Percentiles rank a stretch among this genome's conserved stretches.
phyloP scores from a whole-genome alignment of 2,113 vertebrate species.

The Sminthopsis crassicaudata region DNA sequence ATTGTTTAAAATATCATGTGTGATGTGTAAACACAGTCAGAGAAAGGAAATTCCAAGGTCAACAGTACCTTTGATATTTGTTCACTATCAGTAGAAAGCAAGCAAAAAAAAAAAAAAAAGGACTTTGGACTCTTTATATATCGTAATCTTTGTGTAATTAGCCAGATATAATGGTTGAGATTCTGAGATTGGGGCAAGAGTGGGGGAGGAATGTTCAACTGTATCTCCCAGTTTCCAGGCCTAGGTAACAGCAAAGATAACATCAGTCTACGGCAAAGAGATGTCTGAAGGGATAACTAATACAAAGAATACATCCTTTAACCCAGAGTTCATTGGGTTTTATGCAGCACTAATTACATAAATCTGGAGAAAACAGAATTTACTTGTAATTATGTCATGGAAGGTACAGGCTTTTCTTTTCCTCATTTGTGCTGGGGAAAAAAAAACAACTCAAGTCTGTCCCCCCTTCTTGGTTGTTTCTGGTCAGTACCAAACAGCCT shows the following conservation, averaged over 20 bases:
- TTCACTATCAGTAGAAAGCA: neutral
- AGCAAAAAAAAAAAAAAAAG: neutral
- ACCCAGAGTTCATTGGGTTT: neutral
- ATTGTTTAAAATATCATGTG: neutral
- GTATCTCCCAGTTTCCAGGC: neutral
- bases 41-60: neutral
- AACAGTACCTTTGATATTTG: neutral
- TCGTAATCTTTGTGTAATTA: neutral
- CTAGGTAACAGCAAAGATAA: neutral
- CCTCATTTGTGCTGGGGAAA: neutral
- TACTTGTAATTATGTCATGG: neutral
- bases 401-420: neutral
- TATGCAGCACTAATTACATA: neutral
- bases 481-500: conserved; percentile 58
- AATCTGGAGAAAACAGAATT: neutral
- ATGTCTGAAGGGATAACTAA: neutral
- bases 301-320: neutral
- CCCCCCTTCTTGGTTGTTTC: neutral
- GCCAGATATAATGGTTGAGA: neutral
- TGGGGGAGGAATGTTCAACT: neutral
- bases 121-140: neutral
- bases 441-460: neutral
- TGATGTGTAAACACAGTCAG: neutral
- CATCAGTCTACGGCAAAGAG: neutral
- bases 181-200: neutral